Percentiles rank a stretch among this genome's conserved stretches.
phyloP scores from a whole-genome alignment of 2,797 vertebrate species.

The Toxotes lorentzi region DNA sequence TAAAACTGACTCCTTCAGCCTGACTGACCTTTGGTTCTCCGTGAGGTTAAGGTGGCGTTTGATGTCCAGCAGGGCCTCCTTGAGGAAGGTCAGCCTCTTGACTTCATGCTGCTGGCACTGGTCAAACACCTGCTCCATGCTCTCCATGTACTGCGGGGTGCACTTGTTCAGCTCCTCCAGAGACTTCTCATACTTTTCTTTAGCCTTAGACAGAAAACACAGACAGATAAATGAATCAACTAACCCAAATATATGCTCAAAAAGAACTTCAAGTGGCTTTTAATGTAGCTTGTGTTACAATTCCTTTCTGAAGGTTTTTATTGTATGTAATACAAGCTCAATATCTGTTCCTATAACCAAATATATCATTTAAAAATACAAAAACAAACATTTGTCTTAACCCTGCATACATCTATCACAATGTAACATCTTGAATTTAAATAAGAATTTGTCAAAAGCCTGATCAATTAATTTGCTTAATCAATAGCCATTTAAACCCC shows the following conservation, averaged over 20 bases:
- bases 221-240: neutral
- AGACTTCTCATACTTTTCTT: constrained; percentile 97
- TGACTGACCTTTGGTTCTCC: constrained; percentile 91
- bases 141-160: constrained; percentile 94
- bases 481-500: constrained; percentile 19
- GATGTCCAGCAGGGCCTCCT: constrained; percentile 95
- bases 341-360: neutral
- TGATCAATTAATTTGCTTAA: constrained; percentile 7
- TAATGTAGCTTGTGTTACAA: neutral
- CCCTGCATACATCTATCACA: neutral
- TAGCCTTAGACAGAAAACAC: constrained; percentile 83
- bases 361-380: neutral
- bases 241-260: neutral
- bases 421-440: neutral
- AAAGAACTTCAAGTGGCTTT: neutral
- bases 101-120: constrained; percentile 99
- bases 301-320: neutral
- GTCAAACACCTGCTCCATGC: constrained; percentile 98
- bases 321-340: neutral
- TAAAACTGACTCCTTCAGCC: neutral
- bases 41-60: constrained; percentile 97
- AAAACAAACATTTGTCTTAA: neutral
- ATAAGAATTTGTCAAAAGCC: neutral
- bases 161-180: constrained; percentile 95
- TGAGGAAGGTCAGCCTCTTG: constrained; percentile 95